A percentile compares a stretch with the other conserved stretches of the same genome.
Evolutionary conservation across 2,888 invertebrate species (phyloP).

Genomic region (Syrphus vitripennis): DNA sequence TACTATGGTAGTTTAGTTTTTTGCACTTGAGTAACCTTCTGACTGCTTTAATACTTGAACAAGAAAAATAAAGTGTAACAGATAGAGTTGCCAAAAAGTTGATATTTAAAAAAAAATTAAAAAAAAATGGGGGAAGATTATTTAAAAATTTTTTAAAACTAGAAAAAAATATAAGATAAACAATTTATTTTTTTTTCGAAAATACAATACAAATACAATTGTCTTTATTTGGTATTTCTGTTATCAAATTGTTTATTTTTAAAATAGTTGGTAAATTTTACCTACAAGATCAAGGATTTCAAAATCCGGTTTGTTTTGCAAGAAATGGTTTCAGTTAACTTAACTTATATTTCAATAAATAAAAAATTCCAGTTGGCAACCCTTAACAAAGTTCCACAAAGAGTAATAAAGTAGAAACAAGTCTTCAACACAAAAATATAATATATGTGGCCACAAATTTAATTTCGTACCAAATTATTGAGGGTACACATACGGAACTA

Average conservation of each 20-base stretch:
- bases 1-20: constrained; percentile 32
- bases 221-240: too few species aligned
- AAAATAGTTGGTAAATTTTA: too few species aligned
- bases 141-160: too few species aligned
- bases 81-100: neutral
- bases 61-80: constrained; percentile 18
- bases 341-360: neutral
- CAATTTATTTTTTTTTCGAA: too few species aligned
- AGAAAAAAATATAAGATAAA: too few species aligned
- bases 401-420: neutral
- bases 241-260: too few species aligned
- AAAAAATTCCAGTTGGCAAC: neutral
- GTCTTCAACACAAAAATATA: neutral
- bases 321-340: too few species aligned
- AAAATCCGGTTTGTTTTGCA: too few species aligned
- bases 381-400: neutral
- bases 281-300: too few species aligned
- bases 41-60: constrained; percentile 41
- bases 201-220: too few species aligned
- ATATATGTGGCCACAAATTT: neutral
- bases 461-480: constrained; percentile 48
- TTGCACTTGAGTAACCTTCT: constrained; percentile 70
- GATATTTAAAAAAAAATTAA: too few species aligned
- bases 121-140: too few species aligned
- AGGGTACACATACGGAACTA: constrained; percentile 67